A percentile compares a stretch with the other conserved stretches of the same genome.
phyloP scores from a whole-genome alignment of 2,797 vertebrate species.

The Menidia menidia region DNA sequence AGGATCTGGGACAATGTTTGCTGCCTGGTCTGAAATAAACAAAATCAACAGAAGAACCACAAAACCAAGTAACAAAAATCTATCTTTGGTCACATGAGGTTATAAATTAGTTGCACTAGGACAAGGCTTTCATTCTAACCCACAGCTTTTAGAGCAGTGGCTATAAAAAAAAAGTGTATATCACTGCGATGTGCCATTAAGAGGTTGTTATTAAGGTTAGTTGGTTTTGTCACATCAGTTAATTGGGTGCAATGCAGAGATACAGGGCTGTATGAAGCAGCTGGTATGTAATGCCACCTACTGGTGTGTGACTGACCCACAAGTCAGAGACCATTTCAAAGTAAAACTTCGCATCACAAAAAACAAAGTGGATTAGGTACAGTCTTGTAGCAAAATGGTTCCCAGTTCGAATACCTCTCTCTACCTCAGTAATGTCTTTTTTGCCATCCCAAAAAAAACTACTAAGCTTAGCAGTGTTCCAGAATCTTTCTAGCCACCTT shows the following conservation, averaged over 20 bases:
- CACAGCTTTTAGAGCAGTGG: background rate
- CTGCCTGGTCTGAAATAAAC: background rate
- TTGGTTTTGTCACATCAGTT: slow-evolving; percentile 64
- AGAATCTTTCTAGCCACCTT: too few relatives aligned
- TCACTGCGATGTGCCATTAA: slow-evolving; percentile 41
- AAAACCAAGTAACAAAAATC: slow-evolving; percentile 12
- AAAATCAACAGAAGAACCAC: background rate
- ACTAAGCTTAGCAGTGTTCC: too few relatives aligned
- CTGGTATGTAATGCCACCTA: slow-evolving; percentile 72
- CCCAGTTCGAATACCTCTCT: too few relatives aligned
- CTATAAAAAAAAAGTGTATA: slow-evolving; percentile 27
- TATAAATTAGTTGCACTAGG: background rate
- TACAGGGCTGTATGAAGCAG: slow-evolving; percentile 14
- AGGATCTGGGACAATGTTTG: slow-evolving; percentile 5
- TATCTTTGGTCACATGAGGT: slow-evolving; percentile 3
- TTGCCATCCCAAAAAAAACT: too few relatives aligned
- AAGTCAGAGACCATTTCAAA: background rate
- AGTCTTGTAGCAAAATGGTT: too few relatives aligned
- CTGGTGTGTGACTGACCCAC: slow-evolving; percentile 46
- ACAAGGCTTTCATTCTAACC: slow-evolving; percentile 23
- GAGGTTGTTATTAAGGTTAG: slow-evolving; percentile 68
- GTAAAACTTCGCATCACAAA: background rate
- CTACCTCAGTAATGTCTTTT: too few relatives aligned
- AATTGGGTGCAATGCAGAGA: slow-evolving; percentile 74
- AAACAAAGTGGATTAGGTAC: too few relatives aligned